Percentiles rank a stretch among this genome's conserved stretches.
Conservation (phyloP, 2,888 invertebrate species). For the Limnephilus rhombicus region DNA sequence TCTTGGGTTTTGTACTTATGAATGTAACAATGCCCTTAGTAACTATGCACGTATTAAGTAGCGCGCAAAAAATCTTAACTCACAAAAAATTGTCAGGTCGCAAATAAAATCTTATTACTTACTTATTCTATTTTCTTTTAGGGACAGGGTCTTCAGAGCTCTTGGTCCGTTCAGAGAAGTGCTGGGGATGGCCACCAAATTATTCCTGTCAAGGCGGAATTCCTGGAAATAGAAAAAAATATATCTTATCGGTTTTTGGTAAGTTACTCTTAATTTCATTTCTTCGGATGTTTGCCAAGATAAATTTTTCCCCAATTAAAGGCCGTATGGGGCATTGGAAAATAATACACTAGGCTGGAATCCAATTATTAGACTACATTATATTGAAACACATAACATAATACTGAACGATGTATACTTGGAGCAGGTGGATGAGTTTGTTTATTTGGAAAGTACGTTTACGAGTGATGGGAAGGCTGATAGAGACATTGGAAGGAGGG, state of each 20-base stretch:
- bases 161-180: slow-evolving; percentile 89
- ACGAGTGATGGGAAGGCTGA: no score
- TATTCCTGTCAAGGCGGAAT: slow-evolving; percentile 88
- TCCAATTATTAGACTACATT: background rate
- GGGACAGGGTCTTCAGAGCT: slow-evolving; percentile 84
- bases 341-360: background rate
- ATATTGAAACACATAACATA: no score
- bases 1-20: no score
- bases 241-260: background rate
- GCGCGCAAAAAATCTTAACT: no score
- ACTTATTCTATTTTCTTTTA: slow-evolving; percentile 91
- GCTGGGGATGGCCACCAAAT: slow-evolving; percentile 86
- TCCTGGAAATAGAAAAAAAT: slow-evolving; percentile 77
- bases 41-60: no score
- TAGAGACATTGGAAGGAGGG: no score
- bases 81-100: no score
- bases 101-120: slow-evolving; percentile 69
- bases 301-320: background rate
- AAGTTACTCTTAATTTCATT: background rate
- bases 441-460: no score
- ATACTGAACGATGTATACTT: no score
- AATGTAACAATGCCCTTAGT: no score
- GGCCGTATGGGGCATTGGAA: background rate
- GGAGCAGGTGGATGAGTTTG: no score
- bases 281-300: background rate